Evolutionary conservation across 2,888 invertebrate genomes (phyloP), one percentile per base, ranked within the genome.

Genomic region (Dasysyrphus albostriatus): DNA sequence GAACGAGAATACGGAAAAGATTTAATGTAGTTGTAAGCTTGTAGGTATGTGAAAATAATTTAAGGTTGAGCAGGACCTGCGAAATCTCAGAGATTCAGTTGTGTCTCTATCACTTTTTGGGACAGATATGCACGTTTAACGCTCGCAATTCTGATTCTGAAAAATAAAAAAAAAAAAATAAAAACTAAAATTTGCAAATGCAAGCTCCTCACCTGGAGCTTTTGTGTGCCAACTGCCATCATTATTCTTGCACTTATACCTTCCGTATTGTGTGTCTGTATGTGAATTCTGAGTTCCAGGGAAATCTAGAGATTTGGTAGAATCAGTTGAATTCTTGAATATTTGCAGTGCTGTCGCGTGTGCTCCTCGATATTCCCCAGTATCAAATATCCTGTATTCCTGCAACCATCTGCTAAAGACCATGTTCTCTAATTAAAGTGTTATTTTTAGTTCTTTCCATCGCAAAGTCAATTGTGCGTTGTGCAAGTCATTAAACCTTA

Each of bases 161-260:
- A 24, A 24, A 24, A 24, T 3, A 24, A 24, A 24, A 24, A 24
- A 24, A 2, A 24, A 24, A 24, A 2, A 24, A 2, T 24, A 59
- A 56, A 42, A 37, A n/a, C 14, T 42, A 56, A 42, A 24, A 49
- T 56, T 69, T 58, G 29, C 69, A 73, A n/a, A 56, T 77, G 69
- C 77, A 85, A 85, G 82, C 76, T 77, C 59, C 54, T 54, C 56
- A 54, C 72, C 24, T 77, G 42, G 34, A 82, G 85, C 82, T 82
- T 82, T 42, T 56, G 8, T 80, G 29, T 72, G 74, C 59, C 58
- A 77, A 82, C 37, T 74, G 49, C 42, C 49, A 69, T 58, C 49
- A 69, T 58, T 70, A 74, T 82, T 70, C 77, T 70, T 82, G 70
- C 83, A 80, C 51, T 39, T 67, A 65, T 67, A 34, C 54, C 69